phyloP scores from a whole-genome alignment of 2,113 vertebrate species.

The Stegastes partitus region DNA sequence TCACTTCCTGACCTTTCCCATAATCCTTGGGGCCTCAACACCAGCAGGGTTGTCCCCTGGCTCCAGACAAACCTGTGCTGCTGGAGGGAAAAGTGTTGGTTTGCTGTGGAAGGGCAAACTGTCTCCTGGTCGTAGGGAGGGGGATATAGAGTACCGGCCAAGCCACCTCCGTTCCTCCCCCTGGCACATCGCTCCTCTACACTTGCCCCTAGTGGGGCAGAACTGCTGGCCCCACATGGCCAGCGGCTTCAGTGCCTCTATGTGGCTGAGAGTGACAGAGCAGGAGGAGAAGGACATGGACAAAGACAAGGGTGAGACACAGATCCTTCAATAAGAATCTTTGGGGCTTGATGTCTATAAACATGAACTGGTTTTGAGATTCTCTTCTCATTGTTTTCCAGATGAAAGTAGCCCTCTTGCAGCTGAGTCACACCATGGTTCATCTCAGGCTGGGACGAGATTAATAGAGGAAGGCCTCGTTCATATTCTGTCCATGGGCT shows the following conservation, averaged over 20 bases:
- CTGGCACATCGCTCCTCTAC: conserved; percentile 94
- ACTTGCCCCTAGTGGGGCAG: conserved; percentile 93
- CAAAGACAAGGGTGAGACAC: conserved; percentile 82
- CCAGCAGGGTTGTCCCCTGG: conserved; percentile 64
- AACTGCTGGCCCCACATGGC: conserved; percentile 99
- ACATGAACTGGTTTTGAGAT: conserved; percentile 23
- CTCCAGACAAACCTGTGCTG: conserved; percentile 80
- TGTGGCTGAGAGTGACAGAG: conserved; percentile 89
- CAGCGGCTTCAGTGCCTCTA: conserved; percentile 93
- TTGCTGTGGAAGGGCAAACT: conserved; percentile 83
- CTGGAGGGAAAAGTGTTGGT: conserved; percentile 74
- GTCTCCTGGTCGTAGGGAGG: conserved; percentile 84
- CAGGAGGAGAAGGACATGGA: conserved; percentile 66
- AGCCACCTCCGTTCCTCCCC: conserved; percentile 88
- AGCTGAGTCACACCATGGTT: conserved; percentile 72
- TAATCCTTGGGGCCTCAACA: conserved; percentile 76
- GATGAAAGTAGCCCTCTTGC: conserved; percentile 79
- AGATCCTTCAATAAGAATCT: background rate
- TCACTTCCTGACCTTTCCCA: conserved; percentile 92
- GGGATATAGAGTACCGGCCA: conserved; percentile 73
- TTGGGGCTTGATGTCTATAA: background rate
- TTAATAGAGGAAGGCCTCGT: conserved; percentile 88
- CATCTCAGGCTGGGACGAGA: conserved; percentile 78
- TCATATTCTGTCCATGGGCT: conserved; percentile 95
- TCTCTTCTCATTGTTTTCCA: conserved; percentile 73